These are phyloP conservation scores for Florisuga fusca DNA, from an alignment of 2,797 vertebrate genomes.

Conservation along the genomic window DNA sequence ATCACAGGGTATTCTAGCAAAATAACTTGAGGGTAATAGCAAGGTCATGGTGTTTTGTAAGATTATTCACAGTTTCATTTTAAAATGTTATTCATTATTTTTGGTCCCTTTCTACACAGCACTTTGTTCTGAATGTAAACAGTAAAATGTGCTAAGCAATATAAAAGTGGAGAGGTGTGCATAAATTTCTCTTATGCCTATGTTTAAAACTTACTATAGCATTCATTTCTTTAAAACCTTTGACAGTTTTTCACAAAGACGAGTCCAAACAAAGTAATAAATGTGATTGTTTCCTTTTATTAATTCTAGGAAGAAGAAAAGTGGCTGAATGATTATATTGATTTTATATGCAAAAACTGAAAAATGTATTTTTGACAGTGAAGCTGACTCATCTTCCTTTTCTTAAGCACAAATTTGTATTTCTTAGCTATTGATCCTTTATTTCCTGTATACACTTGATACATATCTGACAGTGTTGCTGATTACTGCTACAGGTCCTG, in stretches of 20 bases:
- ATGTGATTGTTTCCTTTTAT: not conserved
- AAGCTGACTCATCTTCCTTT: not conserved
- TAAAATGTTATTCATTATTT: not conserved
- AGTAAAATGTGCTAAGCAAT: not conserved
- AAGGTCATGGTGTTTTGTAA: not conserved
- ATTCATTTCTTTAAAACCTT: not conserved
- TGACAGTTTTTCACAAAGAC: not conserved
- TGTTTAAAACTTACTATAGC: not conserved
- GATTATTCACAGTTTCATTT: not conserved
- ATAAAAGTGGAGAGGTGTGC: not conserved
- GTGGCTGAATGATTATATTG: not conserved
- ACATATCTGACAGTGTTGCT: not conserved
- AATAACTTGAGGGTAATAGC: not conserved
- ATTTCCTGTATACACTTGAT: not conserved
- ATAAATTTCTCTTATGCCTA: not conserved
- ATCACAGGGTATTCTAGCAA: not conserved
- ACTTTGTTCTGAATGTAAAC: not conserved
- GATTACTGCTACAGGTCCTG: not conserved
- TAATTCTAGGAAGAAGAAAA: not conserved
- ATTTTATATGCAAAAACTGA: not conserved
- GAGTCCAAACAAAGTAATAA: not conserved
- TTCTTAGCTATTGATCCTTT: not conserved
- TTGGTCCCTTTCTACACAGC: not conserved
- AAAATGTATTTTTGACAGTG: not conserved
- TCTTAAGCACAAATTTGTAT: not conserved